Evolutionary conservation across 2,888 invertebrate species (phyloP), one percentile per base, ranked within the genome.

Genomic region (Drosophila pseudotalamancana): DNA sequence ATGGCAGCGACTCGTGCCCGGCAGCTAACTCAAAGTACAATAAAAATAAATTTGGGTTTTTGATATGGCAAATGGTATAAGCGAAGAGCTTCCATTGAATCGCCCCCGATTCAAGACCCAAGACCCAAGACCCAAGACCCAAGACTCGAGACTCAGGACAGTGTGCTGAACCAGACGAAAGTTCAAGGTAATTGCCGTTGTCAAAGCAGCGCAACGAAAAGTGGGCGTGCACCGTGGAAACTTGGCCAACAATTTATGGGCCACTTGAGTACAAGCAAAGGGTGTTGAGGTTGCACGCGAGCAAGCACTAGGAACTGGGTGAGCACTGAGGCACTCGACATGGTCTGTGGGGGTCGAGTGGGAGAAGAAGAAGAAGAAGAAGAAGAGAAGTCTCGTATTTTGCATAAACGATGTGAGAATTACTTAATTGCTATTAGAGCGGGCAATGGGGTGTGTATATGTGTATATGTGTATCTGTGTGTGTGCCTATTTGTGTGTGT

Each of bases 351-450:
- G 40, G 29, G 35, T 54, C 29, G 53, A 27, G 39, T 56, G 56
- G 51, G 54, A 45, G 65, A 46, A 79, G n/a, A n/a, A n/a, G n/a
- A n/a, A n/a, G n/a, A n/a, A n/a, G n/a, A n/a, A n/a, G n/a, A n/a
- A n/a, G n/a, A n/a, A n/a, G n/a, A n/a, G 12, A 66, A 68, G 66
- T 59, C 66, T 62, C 59, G 72, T 73, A 77, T 77, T 85, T 85
- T 85, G 85, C 85, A 85, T 85, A 85, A 87, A 87, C 80, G 85
- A 84, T 87, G 85, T 87, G 85, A 82, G 85, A 85, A 85, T 85
- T 87, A 85, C 85, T 87, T 85, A 85, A 85, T 85, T 85, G 87
- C 77, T 75, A 63, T 62, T 70, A 76, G 57, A 67, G 46, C 37
- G 51, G 53, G 49, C 8, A 18, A 14, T 51, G 46, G 34, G 34